Evolutionary conservation across 2,888 invertebrate genomes (phyloP), one percentile per base, ranked within the genome.

Genomic region (Folsomia candida): DNA sequence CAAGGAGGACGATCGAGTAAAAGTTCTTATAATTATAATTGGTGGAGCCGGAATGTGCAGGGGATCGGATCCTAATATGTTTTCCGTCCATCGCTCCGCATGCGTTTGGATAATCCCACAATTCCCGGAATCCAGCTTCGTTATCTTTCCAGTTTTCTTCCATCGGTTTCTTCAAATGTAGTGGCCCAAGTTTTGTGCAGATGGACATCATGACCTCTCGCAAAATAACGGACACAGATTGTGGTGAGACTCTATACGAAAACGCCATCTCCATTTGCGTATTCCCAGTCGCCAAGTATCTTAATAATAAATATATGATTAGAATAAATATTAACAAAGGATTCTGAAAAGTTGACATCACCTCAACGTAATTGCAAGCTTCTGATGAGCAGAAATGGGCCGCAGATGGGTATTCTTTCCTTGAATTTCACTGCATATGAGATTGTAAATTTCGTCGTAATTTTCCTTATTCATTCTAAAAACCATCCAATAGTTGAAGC

Each of bases 1-100:
- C n/a, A n/a, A n/a, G n/a, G n/a, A n/a, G n/a, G n/a, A n/a, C n/a
- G 62, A 59, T 75, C 71, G 14, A 70, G 73, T 59, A 75, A 14
- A n/a, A n/a, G n/a, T n/a, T n/a, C n/a, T n/a, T n/a, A n/a, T n/a
- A n/a, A n/a, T n/a, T n/a, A n/a, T n/a, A n/a, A n/a, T n/a, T n/a
- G n/a, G n/a, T n/a, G n/a, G n/a, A n/a, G n/a, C n/a, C n/a, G n/a
- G n/a, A n/a, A n/a, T n/a, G n/a, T n/a, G n/a, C n/a, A n/a, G n/a
- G n/a, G n/a, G n/a, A n/a, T n/a, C n/a, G n/a, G 54, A 54, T 54
- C 20, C 54, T 54, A 6, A 6, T 14, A n/a, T 54, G 54, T 6
- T n/a, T n/a, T n/a, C n/a, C n/a, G n/a, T n/a, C n/a, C n/a, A n/a
- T n/a, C n/a, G n/a, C n/a, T n/a, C n/a, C 54, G 4, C 6, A 6